Evolutionary conservation across 92 coral and sea anemone genomes (phyloP), one percentile per base, ranked within the genome.

Genomic region (Porites evermanni): DNA sequence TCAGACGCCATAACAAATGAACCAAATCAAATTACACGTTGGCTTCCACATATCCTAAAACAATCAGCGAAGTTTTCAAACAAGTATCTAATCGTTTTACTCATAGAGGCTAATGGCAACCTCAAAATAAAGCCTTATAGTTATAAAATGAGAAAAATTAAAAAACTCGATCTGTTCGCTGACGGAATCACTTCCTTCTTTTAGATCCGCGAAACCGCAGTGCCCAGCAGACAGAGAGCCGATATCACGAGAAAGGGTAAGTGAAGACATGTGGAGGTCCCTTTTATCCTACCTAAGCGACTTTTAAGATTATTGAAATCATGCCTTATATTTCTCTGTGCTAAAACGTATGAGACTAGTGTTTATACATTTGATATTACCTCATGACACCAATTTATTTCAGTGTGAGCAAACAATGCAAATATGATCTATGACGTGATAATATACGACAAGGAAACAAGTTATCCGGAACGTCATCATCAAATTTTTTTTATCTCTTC

Each of bases 191-290:
- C 16, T 47, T 70, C 2, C 47, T 71, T n/a, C 29, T 20, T 58
- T 56, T 59, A 85, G 88, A 54, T 78, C 82, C 32, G 14, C 38
- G 7, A 14, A 75, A 12, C 84, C 88, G 0, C 82, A 29, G 60
- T 85, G 88, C 29, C 88, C 88, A 10, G 88, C 83, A 18, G 88
- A 85, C 83, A 77, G 88, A 44, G 82, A 85, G 77, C 88, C 77
- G 0, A 85, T 85, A 64, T 77, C 83, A 67, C 53, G 77, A 69
- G 77, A 85, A 1, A 66, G 83, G 83, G 84, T 85, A 54, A 21
- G 19, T 59, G 12, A 19, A 6, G 21, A 4, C 2, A 61, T 61
- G 5, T n/a, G 12, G 0, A 38, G 7, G 21, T 9, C 4, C 1
- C 17, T 52, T 67, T 20, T 50, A 5, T 11, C 18, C 10, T 7